Percentiles rank a stretch among this genome's conserved stretches.
These are phyloP conservation scores for Achroia grisella DNA, from an alignment of 1,140 invertebrate genomes.

Conservation along the genomic window DNA sequence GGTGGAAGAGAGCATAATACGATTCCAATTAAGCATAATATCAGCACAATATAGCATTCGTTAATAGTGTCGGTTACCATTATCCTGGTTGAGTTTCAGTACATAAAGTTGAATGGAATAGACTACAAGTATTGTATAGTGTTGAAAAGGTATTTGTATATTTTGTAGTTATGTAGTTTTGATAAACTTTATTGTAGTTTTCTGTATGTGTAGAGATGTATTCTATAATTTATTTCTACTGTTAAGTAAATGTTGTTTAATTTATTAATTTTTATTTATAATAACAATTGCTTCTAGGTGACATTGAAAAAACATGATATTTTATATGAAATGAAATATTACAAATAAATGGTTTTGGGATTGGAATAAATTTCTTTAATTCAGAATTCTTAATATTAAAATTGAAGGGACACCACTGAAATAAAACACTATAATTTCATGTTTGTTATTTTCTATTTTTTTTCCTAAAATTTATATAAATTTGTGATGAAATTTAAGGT, in stretches of 20 bases:
- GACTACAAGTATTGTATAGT: too few species aligned
- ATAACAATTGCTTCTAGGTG: constrained; percentile 6
- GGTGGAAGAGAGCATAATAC: too few species aligned
- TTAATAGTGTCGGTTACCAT: too few species aligned
- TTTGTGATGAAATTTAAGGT: constrained; percentile 41
- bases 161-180: constrained; percentile 3
- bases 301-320: constrained; percentile 7
- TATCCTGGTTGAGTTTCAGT: too few species aligned
- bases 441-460: constrained; percentile 59
- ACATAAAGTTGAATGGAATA: too few species aligned
- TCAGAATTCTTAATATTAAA: not conserved
- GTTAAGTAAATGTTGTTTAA: not conserved
- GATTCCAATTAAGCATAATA: too few species aligned
- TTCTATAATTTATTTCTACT: too few species aligned
- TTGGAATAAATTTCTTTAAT: constrained; percentile 2
- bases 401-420: not conserved
- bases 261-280: too few species aligned
- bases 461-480: constrained; percentile 60
- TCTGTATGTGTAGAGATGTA: too few species aligned
- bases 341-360: constrained; percentile 15
- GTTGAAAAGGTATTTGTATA: not conserved
- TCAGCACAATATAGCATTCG: too few species aligned
- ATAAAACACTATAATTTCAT: constrained; percentile 25
- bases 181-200: too few species aligned
- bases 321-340: constrained; percentile 6